These are phyloP conservation scores for Hoplostethus mediterraneus DNA, from an alignment of 2,797 vertebrate genomes.

Conservation along the genomic window DNA sequence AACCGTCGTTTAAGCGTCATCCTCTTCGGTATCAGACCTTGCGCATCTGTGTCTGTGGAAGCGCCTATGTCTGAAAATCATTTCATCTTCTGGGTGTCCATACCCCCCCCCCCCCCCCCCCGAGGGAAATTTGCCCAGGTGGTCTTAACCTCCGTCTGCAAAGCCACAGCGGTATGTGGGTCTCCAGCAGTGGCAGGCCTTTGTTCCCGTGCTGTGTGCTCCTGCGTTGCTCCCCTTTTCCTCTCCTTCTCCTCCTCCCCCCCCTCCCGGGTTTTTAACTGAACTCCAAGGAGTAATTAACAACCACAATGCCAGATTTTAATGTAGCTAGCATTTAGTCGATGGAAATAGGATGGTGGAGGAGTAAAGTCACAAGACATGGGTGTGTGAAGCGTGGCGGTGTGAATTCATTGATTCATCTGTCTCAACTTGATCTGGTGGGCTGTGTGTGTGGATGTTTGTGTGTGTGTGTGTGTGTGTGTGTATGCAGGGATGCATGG, in stretches of 20 bases:
- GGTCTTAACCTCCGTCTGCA: slow-evolving; percentile 78
- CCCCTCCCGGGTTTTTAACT: slow-evolving; percentile 66
- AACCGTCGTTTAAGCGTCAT: slow-evolving; percentile 42
- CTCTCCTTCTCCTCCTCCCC: slow-evolving; percentile 42
- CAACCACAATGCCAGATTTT: slow-evolving; percentile 73
- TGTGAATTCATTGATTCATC: slow-evolving; percentile 72
- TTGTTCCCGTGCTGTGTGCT: slow-evolving; percentile 77
- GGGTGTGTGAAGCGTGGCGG: slow-evolving; percentile 67
- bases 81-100: slow-evolving; percentile 78
- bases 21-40: slow-evolving; percentile 45
- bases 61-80: slow-evolving; percentile 74
- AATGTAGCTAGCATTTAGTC: slow-evolving; percentile 70
- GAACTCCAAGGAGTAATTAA: slow-evolving; percentile 79
- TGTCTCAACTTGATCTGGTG: slow-evolving; percentile 62
- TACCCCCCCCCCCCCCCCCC: slow-evolving; percentile 77
- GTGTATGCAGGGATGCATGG: background rate
- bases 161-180: slow-evolving; percentile 62
- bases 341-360: slow-evolving; percentile 73
- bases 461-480: slow-evolving; percentile 16
- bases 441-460: slow-evolving; percentile 9
- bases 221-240: slow-evolving; percentile 46
- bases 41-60: slow-evolving; percentile 59
- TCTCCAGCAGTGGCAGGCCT: slow-evolving; percentile 70
- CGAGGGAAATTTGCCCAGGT: slow-evolving; percentile 80
- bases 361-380: slow-evolving; percentile 67